These are phyloP conservation scores for Diprion similis DNA, from an alignment of 1,140 invertebrate genomes.

Conservation along the genomic window DNA sequence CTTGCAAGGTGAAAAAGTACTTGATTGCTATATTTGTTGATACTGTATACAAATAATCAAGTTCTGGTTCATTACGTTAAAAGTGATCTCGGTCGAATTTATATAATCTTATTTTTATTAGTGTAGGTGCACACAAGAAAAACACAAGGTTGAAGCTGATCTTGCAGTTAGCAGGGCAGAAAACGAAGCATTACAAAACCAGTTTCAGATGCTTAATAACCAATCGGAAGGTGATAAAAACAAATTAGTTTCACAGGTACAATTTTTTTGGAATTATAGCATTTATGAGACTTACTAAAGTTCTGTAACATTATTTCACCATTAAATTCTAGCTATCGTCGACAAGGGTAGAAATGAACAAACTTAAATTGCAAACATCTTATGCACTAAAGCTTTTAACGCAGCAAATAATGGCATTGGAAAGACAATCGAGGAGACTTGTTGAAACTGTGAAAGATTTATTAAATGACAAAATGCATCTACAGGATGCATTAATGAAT, in stretches of 20 bases:
- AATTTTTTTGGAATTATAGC: background rate
- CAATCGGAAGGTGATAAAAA: constrained; percentile 38
- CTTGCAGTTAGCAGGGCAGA: constrained; percentile 33
- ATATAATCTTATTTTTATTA: background rate
- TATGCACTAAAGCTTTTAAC: constrained; percentile 39
- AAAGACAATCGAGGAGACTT: constrained; percentile 43
- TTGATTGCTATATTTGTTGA: constrained; percentile 4
- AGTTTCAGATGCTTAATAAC: constrained; percentile 30
- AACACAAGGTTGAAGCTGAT: constrained; percentile 33
- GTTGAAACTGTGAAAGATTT: constrained; percentile 39
- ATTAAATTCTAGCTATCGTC: constrained; percentile 33
- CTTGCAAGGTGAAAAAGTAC: constrained; percentile 36
- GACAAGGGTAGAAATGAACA: constrained; percentile 30
- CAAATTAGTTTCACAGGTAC: constrained; percentile 37
- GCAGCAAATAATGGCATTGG: constrained; percentile 39
- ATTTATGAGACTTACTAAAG: background rate
- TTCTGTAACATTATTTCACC: background rate
- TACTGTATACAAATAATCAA: background rate
- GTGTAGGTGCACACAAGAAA: constrained; percentile 37
- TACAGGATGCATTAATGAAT: constrained; percentile 38
- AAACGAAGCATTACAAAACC: constrained; percentile 37
- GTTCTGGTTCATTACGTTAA: background rate
- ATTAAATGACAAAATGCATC: constrained; percentile 38
- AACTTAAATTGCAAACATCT: constrained; percentile 36
- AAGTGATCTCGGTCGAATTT: background rate